A percentile compares a stretch with the other conserved stretches of the same genome.
phyloP scores from a whole-genome alignment of 2,888 invertebrate genomes.

The Catocala sponsa region DNA sequence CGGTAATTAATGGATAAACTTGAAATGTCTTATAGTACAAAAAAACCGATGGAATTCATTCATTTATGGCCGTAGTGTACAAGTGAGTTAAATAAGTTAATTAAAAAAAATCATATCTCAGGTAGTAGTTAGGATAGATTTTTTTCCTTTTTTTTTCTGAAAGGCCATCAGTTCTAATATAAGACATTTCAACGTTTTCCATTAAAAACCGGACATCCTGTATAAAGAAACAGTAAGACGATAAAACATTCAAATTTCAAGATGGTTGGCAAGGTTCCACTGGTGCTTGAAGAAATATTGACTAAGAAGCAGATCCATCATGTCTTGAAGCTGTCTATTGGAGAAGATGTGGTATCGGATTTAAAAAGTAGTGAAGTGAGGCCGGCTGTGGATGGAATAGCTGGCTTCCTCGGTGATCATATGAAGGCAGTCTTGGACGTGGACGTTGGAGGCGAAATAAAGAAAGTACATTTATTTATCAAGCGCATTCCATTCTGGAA shows the following conservation, averaged over 20 bases:
- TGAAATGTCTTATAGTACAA: no score
- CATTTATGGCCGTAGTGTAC: no score
- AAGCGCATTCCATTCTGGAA: constrained; percentile 69
- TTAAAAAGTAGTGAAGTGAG: constrained; percentile 49
- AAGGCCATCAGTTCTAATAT: no score
- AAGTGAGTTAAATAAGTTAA: no score
- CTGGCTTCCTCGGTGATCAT: constrained; percentile 77
- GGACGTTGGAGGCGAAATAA: constrained; percentile 33
- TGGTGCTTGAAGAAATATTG: constrained; percentile 53
- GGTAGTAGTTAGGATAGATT: no score
- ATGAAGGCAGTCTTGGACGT: constrained; percentile 59
- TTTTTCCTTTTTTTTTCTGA: no score
- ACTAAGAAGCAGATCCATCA: constrained; percentile 58
- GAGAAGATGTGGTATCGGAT: constrained; percentile 42
- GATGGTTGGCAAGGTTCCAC: constrained; percentile 48
- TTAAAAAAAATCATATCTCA: no score
- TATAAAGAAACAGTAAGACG: neutral
- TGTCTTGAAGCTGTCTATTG: constrained; percentile 50
- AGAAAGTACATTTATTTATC: constrained; percentile 64
- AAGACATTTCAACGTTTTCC: no score
- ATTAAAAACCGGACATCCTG: no score
- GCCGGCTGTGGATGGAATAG: constrained; percentile 64
- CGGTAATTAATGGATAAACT: no score
- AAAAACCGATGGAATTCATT: no score
- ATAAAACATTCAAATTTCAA: constrained; percentile 20